phyloP scores from a whole-genome alignment of 1,140 invertebrate species.

The Matsumurasca onukii region DNA sequence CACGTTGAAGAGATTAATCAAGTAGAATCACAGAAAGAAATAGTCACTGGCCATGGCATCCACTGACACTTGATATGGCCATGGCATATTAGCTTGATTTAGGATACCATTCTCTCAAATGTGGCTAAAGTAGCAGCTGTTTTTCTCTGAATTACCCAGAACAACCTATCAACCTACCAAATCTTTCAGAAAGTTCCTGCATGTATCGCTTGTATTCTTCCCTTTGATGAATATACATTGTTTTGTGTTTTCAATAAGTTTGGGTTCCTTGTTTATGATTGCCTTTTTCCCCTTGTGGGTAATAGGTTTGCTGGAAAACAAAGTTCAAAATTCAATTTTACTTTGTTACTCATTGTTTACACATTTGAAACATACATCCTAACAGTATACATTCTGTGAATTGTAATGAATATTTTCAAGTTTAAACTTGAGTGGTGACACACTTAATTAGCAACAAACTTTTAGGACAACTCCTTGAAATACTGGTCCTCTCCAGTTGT shows the following conservation, averaged over 20 bases:
- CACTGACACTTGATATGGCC: not conserved
- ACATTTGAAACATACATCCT: no score
- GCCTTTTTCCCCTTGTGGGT: slow-evolving; percentile 86
- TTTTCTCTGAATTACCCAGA: no score
- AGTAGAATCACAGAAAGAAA: not conserved
- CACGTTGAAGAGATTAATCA: not conserved
- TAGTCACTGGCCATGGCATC: not conserved
- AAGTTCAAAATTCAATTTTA: no score
- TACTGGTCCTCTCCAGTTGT: no score
- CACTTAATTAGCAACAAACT: no score
- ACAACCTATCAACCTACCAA: slow-evolving; percentile 71
- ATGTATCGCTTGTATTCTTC: slow-evolving; percentile 74
- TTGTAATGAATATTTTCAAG: no score
- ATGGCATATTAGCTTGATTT: not conserved
- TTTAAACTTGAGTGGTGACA: no score
- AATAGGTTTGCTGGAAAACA: slow-evolving; percentile 74
- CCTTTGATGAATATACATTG: slow-evolving; percentile 84
- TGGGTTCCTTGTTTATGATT: slow-evolving; percentile 78
- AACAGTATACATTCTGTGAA: no score
- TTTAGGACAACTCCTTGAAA: no score
- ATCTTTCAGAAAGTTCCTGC: slow-evolving; percentile 81
- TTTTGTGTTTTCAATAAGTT: slow-evolving; percentile 88
- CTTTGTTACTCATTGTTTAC: no score
- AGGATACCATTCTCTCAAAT: not conserved
- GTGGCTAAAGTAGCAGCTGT: not conserved